Percentiles rank a stretch among this genome's conserved stretches.
Conservation (phyloP, 2,888 invertebrate species). For the Liodrosophila aerea region DNA sequence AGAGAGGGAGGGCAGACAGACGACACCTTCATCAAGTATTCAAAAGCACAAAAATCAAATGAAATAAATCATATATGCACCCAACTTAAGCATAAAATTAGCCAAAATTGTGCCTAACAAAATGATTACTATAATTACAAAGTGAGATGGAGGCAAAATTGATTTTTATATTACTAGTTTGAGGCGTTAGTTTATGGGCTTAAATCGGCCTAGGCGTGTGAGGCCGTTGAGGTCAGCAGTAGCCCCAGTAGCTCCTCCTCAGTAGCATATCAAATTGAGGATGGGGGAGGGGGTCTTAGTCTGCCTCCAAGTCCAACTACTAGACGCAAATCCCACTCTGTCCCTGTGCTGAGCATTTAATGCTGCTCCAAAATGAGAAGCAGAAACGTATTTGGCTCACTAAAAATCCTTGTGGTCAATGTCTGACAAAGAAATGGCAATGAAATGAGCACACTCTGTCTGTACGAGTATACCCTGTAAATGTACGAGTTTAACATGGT, state of each 20-base stretch:
- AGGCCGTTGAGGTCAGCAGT: constrained; percentile 46
- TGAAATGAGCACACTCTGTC: constrained; percentile 8
- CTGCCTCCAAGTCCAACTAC: background rate
- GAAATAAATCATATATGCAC: constrained; percentile 8
- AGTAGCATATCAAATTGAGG: background rate
- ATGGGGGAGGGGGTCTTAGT: background rate
- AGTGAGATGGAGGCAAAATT: constrained; percentile 48
- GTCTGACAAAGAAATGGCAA: constrained; percentile 40
- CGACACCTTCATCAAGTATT: constrained; percentile 66
- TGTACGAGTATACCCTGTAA: constrained; percentile 16
- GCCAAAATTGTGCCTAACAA: constrained; percentile 45
- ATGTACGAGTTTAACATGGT: background rate
- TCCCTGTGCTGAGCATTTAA: constrained; percentile 69
- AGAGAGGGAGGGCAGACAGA: constrained; percentile 12
- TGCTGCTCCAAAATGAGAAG: constrained; percentile 65
- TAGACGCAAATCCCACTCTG: constrained; percentile 41
- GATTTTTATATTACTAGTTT: constrained; percentile 60
- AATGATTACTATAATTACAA: constrained; percentile 40
- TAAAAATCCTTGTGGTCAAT: constrained; percentile 50
- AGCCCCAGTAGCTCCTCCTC: constrained; percentile 17
- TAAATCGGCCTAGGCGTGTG: constrained; percentile 27
- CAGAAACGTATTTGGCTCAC: constrained; percentile 26
- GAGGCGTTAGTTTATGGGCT: constrained; percentile 37
- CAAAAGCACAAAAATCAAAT: constrained; percentile 45
- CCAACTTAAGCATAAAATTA: constrained; percentile 32